phyloP scores from a whole-genome alignment of 2,797 vertebrate genomes.

The Sebastes kiyomatsui region DNA sequence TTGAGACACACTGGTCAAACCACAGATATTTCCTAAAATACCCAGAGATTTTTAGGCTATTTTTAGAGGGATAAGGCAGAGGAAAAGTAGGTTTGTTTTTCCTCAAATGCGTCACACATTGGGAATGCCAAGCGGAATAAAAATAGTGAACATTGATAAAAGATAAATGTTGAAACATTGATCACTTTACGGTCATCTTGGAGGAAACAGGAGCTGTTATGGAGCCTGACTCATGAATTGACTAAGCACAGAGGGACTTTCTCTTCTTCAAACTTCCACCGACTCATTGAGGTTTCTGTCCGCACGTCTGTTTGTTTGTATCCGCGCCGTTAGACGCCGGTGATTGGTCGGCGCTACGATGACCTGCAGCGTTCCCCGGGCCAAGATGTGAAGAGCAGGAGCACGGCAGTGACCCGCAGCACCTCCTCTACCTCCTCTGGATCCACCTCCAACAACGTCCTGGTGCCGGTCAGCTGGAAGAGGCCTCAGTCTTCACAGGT shows the following conservation, averaged over 20 bases:
- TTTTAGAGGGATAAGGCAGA: constrained; percentile 6
- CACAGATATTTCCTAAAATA: constrained; percentile 41
- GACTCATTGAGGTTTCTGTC: constrained; percentile 23
- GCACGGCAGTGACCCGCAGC: constrained; percentile 91
- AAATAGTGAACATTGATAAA: background rate
- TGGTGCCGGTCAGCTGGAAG: constrained; percentile 99
- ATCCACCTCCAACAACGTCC: constrained; percentile 94
- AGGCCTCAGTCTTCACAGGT: constrained; percentile 98
- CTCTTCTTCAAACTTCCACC: constrained; percentile 2
- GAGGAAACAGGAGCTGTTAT: background rate
- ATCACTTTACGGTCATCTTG: background rate
- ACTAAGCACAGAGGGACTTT: constrained; percentile 4
- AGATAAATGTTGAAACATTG: background rate
- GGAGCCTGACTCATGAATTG: background rate
- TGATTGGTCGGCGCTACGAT: constrained; percentile 94
- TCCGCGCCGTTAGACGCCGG: constrained; percentile 85
- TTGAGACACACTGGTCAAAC: constrained; percentile 38
- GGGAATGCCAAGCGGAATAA: background rate
- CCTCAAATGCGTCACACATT: background rate
- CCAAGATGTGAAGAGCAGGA: constrained; percentile 88
- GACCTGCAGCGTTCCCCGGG: constrained; percentile 90
- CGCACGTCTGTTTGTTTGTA: constrained; percentile 21
- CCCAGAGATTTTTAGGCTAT: constrained; percentile 36
- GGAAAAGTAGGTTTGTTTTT: background rate
- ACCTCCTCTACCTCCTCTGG: constrained; percentile 97